Evolutionary conservation across 2,888 invertebrate genomes (phyloP).

Genomic region (Andrena chrysosceles): DNA sequence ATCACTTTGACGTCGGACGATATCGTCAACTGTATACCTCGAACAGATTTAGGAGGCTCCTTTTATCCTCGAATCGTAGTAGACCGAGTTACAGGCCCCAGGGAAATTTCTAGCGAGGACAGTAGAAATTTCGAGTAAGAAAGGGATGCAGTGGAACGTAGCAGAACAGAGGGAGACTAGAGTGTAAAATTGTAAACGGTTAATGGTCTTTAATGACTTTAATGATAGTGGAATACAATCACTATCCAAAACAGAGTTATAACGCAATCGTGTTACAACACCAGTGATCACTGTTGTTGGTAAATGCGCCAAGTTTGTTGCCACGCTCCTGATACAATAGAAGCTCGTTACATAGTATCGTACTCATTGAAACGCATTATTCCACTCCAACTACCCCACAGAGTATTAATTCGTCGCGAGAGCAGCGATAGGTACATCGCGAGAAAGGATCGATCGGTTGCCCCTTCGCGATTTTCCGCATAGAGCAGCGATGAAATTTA

Average conservation of each 20-base stretch:
- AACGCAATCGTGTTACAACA: neutral
- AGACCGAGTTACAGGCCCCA: neutral
- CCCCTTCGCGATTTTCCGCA: neutral
- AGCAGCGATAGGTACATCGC: neutral
- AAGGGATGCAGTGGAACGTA: too few relatives aligned
- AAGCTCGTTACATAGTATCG: conserved; percentile 9
- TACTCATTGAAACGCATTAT: conserved; percentile 18
- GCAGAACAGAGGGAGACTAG: too few relatives aligned
- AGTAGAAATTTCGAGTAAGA: neutral
- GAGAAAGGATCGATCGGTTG: neutral
- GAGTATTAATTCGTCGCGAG: conserved; percentile 20
- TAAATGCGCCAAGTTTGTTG: conserved; percentile 5
- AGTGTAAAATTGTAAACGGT: too few relatives aligned
- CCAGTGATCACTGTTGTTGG: neutral
- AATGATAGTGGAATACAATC: neutral
- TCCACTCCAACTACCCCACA: neutral
- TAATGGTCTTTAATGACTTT: too few relatives aligned
- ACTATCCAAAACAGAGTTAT: neutral
- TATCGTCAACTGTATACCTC: neutral
- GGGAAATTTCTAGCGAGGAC: neutral
- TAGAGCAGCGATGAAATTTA: neutral
- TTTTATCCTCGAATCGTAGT: neutral
- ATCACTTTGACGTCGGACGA: neutral
- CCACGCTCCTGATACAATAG: neutral
- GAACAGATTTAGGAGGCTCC: neutral